phyloP scores from a whole-genome alignment of 1,140 invertebrate species.

The Drosophila repletoides region DNA sequence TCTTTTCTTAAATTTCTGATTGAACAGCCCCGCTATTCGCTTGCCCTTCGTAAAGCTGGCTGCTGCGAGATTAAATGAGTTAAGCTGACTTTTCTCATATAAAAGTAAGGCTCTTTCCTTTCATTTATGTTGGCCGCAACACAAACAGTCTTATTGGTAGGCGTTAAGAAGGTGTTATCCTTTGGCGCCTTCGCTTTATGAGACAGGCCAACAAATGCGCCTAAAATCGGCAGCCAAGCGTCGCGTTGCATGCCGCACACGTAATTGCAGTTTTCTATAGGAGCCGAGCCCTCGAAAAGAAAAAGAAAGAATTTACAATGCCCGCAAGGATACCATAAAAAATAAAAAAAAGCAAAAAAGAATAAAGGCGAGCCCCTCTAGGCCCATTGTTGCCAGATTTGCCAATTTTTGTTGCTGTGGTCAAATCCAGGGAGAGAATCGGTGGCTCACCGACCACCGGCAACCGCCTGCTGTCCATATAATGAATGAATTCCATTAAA shows the following conservation, averaged over 20 bases:
- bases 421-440: too few species aligned
- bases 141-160: conserved; percentile 56
- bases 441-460: conserved; percentile 14
- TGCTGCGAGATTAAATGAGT: too few species aligned
- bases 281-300: conserved; percentile 49
- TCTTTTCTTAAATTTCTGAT: too few species aligned
- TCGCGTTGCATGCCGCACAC: conserved; percentile 34
- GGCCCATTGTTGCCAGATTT: conserved; percentile 55
- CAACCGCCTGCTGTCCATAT: conserved; percentile 60
- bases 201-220: conserved; percentile 39
- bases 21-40: too few species aligned
- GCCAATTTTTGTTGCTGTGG: conserved; percentile 50
- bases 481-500: conserved; percentile 82
- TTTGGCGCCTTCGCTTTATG: conserved; percentile 79
- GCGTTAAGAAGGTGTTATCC: conserved; percentile 82
- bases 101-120: conserved; percentile 31
- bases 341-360: conserved; percentile 10
- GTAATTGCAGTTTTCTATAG: conserved; percentile 61
- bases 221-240: conserved; percentile 38
- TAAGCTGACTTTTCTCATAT: too few species aligned
- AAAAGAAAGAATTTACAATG: conserved; percentile 65
- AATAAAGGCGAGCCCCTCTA: conserved; percentile 23
- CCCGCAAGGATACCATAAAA: conserved; percentile 52
- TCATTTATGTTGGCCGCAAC: conserved; percentile 35
- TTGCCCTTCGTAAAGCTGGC: too few species aligned